A percentile compares a stretch with the other conserved stretches of the same genome.
Evolutionary conservation across 1,140 invertebrate species (phyloP).

Genomic region (Lordiphosa collinella): DNA sequence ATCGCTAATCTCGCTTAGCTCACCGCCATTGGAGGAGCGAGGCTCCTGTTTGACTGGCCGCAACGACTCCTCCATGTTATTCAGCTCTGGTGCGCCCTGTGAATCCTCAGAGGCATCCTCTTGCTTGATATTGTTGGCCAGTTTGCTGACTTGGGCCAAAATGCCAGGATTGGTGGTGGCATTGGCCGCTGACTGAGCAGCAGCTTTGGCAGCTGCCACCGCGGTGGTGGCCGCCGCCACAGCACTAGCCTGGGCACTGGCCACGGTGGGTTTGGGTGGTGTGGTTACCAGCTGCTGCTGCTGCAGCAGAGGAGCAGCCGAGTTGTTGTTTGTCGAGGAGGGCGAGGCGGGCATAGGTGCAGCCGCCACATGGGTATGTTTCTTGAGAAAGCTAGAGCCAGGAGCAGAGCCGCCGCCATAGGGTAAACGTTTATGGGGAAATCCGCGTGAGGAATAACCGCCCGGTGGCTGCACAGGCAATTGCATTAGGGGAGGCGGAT

Average conservation of each 20-base stretch:
- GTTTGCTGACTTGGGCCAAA: conserved; percentile 54
- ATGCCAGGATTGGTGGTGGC: conserved; percentile 75
- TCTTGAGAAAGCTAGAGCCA: conserved; percentile 35
- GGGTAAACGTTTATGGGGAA: conserved; percentile 64
- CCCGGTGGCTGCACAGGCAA: conserved; percentile 67
- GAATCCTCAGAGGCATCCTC: conserved; percentile 59
- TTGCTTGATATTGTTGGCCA: conserved; percentile 44
- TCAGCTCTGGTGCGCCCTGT: conserved; percentile 32
- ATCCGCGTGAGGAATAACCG: conserved; percentile 59
- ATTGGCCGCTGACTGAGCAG: conserved; percentile 72
- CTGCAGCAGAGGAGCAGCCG: conserved; percentile 15
- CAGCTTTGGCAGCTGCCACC: conserved; percentile 70
- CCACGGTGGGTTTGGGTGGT: conserved; percentile 16
- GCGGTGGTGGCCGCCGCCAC: conserved; percentile 72
- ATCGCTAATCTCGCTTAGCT: conserved; percentile 92
- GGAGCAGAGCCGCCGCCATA: conserved; percentile 42
- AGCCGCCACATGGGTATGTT: conserved; percentile 37
- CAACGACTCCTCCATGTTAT: neutral
- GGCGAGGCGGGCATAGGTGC: neutral
- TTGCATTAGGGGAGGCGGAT: conserved; percentile 71
- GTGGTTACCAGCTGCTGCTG: conserved; percentile 23
- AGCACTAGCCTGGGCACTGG: conserved; percentile 62
- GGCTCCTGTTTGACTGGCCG: conserved; percentile 43
- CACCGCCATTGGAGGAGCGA: conserved; percentile 78
- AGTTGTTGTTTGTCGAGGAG: conserved; percentile 14